Evolutionary conservation across 2,113 vertebrate species (phyloP).

Genomic region (Atractosteus spatula): DNA sequence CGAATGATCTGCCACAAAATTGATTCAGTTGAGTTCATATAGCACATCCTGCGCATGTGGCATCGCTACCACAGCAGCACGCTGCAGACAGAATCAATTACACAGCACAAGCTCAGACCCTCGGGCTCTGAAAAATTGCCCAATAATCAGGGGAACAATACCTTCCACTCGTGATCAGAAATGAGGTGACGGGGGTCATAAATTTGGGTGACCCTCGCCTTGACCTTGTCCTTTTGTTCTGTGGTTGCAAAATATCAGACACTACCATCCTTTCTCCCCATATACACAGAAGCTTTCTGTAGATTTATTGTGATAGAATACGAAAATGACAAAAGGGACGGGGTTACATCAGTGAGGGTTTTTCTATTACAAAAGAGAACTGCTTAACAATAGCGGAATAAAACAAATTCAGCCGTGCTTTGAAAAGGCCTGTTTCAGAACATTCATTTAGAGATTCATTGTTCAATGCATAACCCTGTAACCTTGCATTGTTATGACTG

Average conservation of each 20-base stretch:
- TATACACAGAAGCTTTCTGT: neutral
- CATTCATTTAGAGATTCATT: no score
- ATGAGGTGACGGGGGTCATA: constrained; percentile 19
- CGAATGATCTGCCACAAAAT: constrained; percentile 16
- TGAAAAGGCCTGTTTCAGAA: no score
- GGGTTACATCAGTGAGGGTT: no score
- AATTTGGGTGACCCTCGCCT: constrained; percentile 18
- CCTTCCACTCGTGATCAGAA: constrained; percentile 1
- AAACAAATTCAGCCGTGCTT: no score
- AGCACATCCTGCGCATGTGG: constrained; percentile 9
- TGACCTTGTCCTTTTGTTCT: constrained; percentile 14
- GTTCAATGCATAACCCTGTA: no score
- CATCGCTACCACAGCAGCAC: constrained; percentile 16
- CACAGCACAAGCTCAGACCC: neutral
- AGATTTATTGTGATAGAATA: neutral
- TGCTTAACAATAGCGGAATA: no score
- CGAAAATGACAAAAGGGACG: no score
- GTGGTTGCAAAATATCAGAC: constrained; percentile 16
- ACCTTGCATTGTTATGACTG: no score
- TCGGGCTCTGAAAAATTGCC: constrained; percentile 9
- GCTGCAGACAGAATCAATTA: constrained; percentile 21
- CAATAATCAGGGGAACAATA: constrained; percentile 25
- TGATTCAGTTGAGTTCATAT: constrained; percentile 23
- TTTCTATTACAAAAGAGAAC: no score
- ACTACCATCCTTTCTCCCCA: neutral